These are phyloP conservation scores for Acanthiza pusilla DNA, from an alignment of 2,797 vertebrate genomes.

Conservation along the genomic window DNA sequence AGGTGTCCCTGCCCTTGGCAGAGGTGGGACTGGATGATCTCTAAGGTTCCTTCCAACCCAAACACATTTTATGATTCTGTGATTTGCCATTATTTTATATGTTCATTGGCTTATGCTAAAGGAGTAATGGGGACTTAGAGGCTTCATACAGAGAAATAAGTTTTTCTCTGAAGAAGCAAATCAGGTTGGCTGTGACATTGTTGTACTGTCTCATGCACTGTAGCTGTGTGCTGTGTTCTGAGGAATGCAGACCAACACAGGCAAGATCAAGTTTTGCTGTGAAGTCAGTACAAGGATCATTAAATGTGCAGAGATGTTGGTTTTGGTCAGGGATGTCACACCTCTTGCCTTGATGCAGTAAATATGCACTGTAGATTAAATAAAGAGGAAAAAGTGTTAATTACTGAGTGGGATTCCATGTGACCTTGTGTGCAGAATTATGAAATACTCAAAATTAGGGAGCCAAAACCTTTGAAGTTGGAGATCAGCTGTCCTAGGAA, in stretches of 20 bases:
- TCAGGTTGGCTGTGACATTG: background rate
- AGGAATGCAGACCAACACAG: background rate
- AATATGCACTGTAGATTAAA: background rate
- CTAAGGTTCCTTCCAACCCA: background rate
- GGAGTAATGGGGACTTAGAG: fast-evolving
- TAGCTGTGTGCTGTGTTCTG: background rate
- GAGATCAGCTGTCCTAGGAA: background rate
- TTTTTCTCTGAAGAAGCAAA: background rate
- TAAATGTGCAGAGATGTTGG: background rate
- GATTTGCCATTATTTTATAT: background rate
- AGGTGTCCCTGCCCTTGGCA: background rate
- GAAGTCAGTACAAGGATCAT: background rate
- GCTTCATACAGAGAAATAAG: background rate
- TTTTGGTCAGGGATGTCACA: background rate
- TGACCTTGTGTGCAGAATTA: background rate
- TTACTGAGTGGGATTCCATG: background rate
- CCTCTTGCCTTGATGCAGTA: background rate
- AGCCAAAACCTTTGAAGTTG: background rate
- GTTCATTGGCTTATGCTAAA: background rate
- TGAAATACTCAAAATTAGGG: background rate
- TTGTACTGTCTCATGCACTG: background rate
- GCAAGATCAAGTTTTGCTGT: background rate
- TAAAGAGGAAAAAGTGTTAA: background rate
- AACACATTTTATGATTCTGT: background rate
- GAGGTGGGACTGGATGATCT: background rate